These are phyloP conservation scores for Dascyllus trimaculatus DNA, from an alignment of 2,113 vertebrate genomes.

Conservation along the genomic window DNA sequence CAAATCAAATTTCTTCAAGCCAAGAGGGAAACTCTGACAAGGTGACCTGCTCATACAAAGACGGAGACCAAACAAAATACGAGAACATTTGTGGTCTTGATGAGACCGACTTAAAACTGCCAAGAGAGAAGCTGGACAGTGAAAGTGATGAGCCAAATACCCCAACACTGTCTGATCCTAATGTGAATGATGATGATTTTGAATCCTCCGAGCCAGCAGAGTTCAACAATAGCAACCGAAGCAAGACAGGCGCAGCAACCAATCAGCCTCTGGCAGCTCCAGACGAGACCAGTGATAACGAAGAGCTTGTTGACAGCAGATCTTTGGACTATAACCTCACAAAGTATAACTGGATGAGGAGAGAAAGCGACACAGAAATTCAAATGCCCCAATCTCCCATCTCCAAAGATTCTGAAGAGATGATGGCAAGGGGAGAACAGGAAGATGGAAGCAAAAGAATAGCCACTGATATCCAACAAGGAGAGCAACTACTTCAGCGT, in stretches of 20 bases:
- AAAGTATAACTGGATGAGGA: constrained; percentile 50
- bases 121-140: background rate
- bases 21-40: constrained; percentile 16
- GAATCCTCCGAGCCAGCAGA: constrained; percentile 1
- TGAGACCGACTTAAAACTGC: constrained; percentile 12
- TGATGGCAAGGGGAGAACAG: background rate
- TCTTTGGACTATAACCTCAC: constrained; percentile 43
- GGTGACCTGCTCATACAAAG: background rate
- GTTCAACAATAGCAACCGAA: constrained; percentile 21
- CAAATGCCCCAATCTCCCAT: background rate
- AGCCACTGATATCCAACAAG: constrained; percentile 70
- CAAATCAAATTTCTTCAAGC: constrained; percentile 15
- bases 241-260: background rate
- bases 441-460: constrained; percentile 43
- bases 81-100: constrained; percentile 14
- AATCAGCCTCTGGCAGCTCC: constrained; percentile 10
- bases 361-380: constrained; percentile 42
- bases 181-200: background rate
- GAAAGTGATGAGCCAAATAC: background rate
- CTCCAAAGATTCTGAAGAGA: constrained; percentile 20
- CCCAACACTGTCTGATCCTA: background rate
- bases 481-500: constrained; percentile 79
- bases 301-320: constrained; percentile 26
- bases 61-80: background rate
- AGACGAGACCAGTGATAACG: constrained; percentile 5